Evolutionary conservation across 2,113 vertebrate genomes (phyloP), one percentile per base, ranked within the genome.

Genomic region (Orthochromis malagaraziensis): DNA sequence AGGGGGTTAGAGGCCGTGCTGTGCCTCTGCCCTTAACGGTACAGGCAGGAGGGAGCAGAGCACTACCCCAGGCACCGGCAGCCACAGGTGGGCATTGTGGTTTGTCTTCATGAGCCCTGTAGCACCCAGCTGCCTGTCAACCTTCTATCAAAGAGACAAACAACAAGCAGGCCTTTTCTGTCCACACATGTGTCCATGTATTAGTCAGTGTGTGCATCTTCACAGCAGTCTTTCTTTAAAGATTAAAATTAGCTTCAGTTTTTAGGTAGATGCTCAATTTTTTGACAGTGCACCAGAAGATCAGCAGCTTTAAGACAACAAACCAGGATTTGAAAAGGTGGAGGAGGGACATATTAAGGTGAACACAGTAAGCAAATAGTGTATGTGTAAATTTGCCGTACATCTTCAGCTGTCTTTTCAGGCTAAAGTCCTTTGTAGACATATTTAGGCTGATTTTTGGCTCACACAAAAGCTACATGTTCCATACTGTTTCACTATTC

Each of bases 21-120:
- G 95, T 17, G 95, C n/a, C 81, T 82, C 33, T 95, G 94, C 89
- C 95, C 94, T 95, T 95, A 89, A 93, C 73, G 49, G 60, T 87
- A 79, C 80, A 86, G 77, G 88, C 82, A 83, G 92, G 93, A 75
- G 91, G 87, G 60, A 82, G 85, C 77, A 57, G 75, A 82, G 42
- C 88, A 88, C 82, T 68, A 21, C 75, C 82, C 80, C 33, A n/a
- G 83, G 86, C 58, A 75, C 24, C 2, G 21, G 26, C 70, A 92
- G 81, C 89, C 81, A 85, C 88, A 90, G 90, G 93, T 81, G 93
- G 92, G 82, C 91, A 92, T 93, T 92, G 89, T 91, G 87, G 54
- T 73, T 51, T 63, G 77, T 87, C 84, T 87, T 83, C 82, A 86
- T 45, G 55, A 83, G 65, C 45, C 80, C 88, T 92, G 86, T 70